Evolutionary conservation across 2,797 vertebrate genomes (phyloP).

Genomic region (Argyrosomus regius): DNA sequence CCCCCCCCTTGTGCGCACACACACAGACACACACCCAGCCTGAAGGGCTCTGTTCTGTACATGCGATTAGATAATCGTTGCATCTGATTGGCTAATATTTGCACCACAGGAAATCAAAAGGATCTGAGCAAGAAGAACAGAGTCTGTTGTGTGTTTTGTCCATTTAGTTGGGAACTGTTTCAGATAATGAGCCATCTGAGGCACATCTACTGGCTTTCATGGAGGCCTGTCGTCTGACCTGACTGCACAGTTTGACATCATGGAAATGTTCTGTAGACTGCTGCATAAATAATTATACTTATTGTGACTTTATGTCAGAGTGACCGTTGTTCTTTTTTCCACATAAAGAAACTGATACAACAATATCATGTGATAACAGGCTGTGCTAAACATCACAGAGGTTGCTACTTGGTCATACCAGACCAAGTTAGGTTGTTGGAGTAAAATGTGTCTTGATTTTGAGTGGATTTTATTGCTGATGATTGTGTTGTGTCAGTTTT

Average conservation of each 20-base stretch:
- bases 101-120: constrained; percentile 64
- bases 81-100: constrained; percentile 70
- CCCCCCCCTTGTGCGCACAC: constrained; percentile 55
- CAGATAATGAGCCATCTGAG: constrained; percentile 16
- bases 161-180: constrained; percentile 47
- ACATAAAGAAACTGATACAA: not conserved
- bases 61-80: constrained; percentile 58
- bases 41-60: constrained; percentile 72
- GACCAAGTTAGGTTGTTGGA: too few relatives aligned
- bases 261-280: not conserved
- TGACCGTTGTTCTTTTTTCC: not conserved
- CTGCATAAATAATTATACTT: not conserved
- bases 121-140: constrained; percentile 41
- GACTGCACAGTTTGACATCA: constrained; percentile 4
- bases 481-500: too few relatives aligned
- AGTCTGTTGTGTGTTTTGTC: constrained; percentile 41
- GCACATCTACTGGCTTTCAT: constrained; percentile 11
- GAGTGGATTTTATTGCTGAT: not conserved
- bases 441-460: not conserved
- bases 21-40: constrained; percentile 34
- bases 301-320: not conserved
- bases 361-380: not conserved
- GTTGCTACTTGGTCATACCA: too few relatives aligned
- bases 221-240: constrained; percentile 8
- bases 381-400: not conserved